Percentiles rank a stretch among this genome's conserved stretches.
Evolutionary conservation across 2,797 vertebrate species (phyloP).

Genomic region (Pipistrellus nathusii): DNA sequence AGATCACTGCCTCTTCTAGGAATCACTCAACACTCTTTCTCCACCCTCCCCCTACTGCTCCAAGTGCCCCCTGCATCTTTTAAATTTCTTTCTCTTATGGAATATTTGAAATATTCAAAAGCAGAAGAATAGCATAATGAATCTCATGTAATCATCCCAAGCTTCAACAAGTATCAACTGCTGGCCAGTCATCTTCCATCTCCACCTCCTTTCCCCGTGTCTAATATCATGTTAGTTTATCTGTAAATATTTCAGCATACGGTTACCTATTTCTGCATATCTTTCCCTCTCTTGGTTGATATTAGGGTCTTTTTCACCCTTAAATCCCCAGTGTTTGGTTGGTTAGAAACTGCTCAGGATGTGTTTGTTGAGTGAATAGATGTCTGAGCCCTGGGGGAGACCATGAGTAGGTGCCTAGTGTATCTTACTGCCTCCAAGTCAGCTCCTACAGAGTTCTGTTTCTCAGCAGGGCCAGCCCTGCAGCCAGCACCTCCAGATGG

Average conservation of each 20-base stretch:
- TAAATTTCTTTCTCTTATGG: background rate
- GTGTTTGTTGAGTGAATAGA: conserved; percentile 24
- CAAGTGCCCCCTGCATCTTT: background rate
- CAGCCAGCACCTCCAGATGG: background rate
- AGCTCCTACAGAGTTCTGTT: background rate
- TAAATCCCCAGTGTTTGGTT: background rate
- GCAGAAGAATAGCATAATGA: background rate
- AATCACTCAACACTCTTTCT: background rate
- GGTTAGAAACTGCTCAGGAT: background rate
- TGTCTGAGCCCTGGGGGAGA: background rate
- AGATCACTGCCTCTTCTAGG: background rate
- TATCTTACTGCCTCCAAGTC: background rate
- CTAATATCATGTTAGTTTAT: background rate
- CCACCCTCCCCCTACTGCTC: rapidly evolving
- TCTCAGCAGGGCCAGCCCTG: background rate
- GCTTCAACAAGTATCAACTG: background rate
- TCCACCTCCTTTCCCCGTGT: background rate
- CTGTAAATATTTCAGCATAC: background rate
- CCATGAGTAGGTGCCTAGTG: background rate
- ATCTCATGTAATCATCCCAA: background rate
- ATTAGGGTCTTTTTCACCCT: background rate
- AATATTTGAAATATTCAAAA: conserved; percentile 2
- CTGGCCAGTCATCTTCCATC: background rate
- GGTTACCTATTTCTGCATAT: background rate
- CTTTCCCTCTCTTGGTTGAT: background rate